Conservation (phyloP, 2,113 vertebrate species). For the Scomber scombrus region DNA sequence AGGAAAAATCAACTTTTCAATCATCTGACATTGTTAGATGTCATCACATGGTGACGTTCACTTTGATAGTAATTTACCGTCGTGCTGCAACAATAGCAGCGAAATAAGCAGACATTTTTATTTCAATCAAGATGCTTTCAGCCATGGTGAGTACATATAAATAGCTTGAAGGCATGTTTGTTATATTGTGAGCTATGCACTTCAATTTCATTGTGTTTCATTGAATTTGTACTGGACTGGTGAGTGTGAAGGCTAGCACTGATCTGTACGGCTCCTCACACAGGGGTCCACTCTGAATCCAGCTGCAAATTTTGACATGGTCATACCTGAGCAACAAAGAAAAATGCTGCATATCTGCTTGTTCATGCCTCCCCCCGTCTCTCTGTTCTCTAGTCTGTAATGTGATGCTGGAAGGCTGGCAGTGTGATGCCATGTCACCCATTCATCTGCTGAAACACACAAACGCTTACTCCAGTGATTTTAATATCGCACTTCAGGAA, state of each 20-base stretch:
- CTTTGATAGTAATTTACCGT: background rate
- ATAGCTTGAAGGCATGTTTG: constrained; percentile 23
- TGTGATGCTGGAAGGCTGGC: background rate
- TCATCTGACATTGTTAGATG: too few relatives aligned
- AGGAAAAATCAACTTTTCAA: too few relatives aligned
- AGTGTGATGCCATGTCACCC: background rate
- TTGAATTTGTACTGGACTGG: background rate
- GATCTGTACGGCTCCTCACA: background rate
- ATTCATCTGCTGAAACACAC: background rate
- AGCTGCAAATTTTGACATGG: background rate
- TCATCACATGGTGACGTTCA: too few relatives aligned
- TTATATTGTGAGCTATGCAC: background rate
- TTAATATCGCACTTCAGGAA: background rate
- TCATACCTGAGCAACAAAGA: background rate
- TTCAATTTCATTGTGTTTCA: background rate
- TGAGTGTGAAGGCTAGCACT: background rate
- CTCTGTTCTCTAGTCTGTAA: constrained; percentile 1
- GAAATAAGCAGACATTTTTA: background rate
- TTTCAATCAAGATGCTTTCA: constrained; percentile 14
- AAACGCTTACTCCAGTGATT: background rate
- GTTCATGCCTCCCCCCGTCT: background rate
- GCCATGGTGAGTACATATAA: constrained; percentile 21
- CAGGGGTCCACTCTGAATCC: background rate
- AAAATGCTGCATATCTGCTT: background rate
- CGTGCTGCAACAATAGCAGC: background rate